phyloP scores from a whole-genome alignment of 2,888 invertebrate genomes.

The Heliconius cydno region DNA sequence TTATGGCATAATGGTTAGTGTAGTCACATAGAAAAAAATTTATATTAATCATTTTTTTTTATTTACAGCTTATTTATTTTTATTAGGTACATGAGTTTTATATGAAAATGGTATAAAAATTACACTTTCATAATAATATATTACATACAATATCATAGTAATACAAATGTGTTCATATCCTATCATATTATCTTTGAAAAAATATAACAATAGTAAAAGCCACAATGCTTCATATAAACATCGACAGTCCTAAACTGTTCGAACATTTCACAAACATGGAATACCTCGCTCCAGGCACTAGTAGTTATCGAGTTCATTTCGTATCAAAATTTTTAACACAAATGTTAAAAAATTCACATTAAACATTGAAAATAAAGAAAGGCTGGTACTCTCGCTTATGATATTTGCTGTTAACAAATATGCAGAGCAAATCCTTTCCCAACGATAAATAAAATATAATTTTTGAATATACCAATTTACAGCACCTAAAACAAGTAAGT shows the following conservation, averaged over 20 bases:
- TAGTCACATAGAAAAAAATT: slow-evolving; percentile 80
- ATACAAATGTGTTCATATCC: slow-evolving; percentile 79
- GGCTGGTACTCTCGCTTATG: slow-evolving; percentile 68
- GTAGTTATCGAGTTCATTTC: slow-evolving; percentile 53
- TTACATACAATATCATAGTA: slow-evolving; percentile 74
- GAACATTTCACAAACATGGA: slow-evolving; percentile 65
- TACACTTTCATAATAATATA: slow-evolving; percentile 79
- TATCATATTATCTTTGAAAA: slow-evolving; percentile 78
- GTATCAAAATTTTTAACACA: slow-evolving; percentile 56
- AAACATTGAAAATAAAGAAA: slow-evolving; percentile 61
- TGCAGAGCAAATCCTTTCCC: slow-evolving; percentile 74
- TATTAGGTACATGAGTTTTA: slow-evolving; percentile 82
- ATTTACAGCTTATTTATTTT: slow-evolving; percentile 78
- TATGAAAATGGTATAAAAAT: slow-evolving; percentile 84
- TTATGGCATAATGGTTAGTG: slow-evolving; percentile 77
- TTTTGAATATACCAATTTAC: slow-evolving; percentile 49
- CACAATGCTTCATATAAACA: slow-evolving; percentile 71
- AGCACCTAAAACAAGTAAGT: slow-evolving; percentile 56
- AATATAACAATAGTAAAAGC: slow-evolving; percentile 82
- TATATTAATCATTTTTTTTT: slow-evolving; percentile 74
- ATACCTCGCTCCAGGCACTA: slow-evolving; percentile 74
- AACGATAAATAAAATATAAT: slow-evolving; percentile 48
- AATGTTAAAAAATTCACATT: slow-evolving; percentile 58
- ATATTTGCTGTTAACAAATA: slow-evolving; percentile 78
- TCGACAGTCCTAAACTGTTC: slow-evolving; percentile 67